Evolutionary conservation across 2,888 invertebrate species (phyloP).

Genomic region (Bombyx huttoni): DNA sequence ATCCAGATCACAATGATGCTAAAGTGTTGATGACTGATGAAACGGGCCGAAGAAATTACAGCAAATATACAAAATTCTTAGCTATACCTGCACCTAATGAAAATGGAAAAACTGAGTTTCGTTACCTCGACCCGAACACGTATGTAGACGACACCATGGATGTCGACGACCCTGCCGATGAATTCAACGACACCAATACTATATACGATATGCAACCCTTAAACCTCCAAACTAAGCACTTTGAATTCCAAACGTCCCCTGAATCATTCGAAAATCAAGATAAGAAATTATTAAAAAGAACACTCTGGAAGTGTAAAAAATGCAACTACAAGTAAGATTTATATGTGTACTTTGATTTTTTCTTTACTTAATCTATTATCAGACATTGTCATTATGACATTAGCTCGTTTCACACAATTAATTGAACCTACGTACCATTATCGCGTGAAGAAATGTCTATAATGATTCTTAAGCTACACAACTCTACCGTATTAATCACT

Average conservation of each 20-base stretch:
- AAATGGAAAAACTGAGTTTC: conserved; percentile 64
- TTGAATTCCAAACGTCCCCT: conserved; percentile 32
- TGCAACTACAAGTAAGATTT: conserved; percentile 85
- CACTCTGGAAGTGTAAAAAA: conserved; percentile 91
- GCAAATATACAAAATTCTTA: conserved; percentile 92
- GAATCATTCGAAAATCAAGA: conserved; percentile 35
- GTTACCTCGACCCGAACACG: conserved; percentile 49
- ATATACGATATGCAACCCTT: conserved; percentile 74
- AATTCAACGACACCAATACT: conserved; percentile 39
- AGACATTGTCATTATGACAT: no score
- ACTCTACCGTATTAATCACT: no score
- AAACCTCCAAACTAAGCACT: conserved; percentile 64
- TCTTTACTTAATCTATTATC: not conserved
- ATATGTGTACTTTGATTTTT: not conserved
- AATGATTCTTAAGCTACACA: no score
- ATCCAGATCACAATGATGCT: conserved; percentile 84
- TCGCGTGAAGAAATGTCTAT: no score
- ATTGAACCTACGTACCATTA: no score
- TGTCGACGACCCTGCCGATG: conserved; percentile 63
- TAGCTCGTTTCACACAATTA: no score
- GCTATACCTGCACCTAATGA: conserved; percentile 75
- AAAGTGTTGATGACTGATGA: conserved; percentile 93
- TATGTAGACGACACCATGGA: conserved; percentile 54
- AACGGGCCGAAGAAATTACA: conserved; percentile 90
- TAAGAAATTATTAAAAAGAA: conserved; percentile 75